Percentiles rank a stretch among this genome's conserved stretches.
These are phyloP conservation scores for Camelus dromedarius DNA, from an alignment of 2,113 vertebrate genomes.

Conservation along the genomic window DNA sequence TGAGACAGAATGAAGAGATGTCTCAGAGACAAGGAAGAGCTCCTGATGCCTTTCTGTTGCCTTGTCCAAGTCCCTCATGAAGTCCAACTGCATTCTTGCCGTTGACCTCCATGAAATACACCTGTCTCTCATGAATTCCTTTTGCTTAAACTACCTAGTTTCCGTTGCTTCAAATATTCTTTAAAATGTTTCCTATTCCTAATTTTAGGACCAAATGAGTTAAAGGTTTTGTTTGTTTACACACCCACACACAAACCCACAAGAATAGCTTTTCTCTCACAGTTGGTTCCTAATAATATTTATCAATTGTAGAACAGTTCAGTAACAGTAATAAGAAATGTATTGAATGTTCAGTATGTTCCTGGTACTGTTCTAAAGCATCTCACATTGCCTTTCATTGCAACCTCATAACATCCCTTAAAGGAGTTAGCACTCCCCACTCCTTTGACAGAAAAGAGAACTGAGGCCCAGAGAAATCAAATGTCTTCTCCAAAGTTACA, in stretches of 20 bases:
- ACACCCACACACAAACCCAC: background rate
- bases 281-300: background rate
- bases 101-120: background rate
- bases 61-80: background rate
- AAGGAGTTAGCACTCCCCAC: background rate
- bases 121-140: background rate
- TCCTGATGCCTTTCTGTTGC: background rate
- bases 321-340: background rate
- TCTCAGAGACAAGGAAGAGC: background rate
- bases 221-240: background rate
- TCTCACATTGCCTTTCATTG: background rate
- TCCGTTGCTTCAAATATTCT: conserved; percentile 16
- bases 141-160: background rate
- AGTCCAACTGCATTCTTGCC: background rate
- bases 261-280: background rate
- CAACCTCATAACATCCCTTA: background rate
- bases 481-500: background rate
- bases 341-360: background rate
- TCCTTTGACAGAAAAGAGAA: background rate
- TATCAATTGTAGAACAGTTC: background rate
- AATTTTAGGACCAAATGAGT: background rate
- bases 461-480: background rate
- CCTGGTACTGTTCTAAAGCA: background rate
- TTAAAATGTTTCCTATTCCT: background rate
- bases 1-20: background rate